These are phyloP conservation scores for Danionella dracula DNA, from an alignment of 2,797 vertebrate genomes.

Conservation along the genomic window DNA sequence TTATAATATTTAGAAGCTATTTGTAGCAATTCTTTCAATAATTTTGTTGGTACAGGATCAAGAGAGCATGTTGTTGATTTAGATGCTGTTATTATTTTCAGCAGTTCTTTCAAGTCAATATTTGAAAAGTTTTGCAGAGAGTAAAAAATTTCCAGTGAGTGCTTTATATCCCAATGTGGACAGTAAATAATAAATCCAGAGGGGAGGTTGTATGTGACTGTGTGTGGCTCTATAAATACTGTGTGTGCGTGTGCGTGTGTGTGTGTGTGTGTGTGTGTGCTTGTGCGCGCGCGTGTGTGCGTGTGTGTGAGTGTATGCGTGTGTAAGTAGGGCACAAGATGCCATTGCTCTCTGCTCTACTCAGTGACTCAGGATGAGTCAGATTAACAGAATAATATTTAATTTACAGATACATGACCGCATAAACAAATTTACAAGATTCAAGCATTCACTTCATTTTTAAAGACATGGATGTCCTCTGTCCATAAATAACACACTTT, in stretches of 20 bases:
- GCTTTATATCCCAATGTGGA: background rate
- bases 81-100: no score
- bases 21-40: no score
- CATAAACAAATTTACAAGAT: conserved; percentile 52
- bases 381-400: conserved; percentile 53
- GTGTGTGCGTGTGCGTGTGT: no score
- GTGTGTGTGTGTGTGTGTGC: no score
- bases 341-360: conserved; percentile 29
- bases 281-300: no score
- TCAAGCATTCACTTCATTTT: conserved; percentile 46
- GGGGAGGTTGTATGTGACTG: background rate
- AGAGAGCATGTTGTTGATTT: no score
- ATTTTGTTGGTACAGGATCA: no score
- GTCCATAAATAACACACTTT: background rate
- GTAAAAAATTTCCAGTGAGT: no score
- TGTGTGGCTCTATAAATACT: background rate
- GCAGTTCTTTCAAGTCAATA: no score
- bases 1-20: no score
- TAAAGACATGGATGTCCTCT: conserved; percentile 4
- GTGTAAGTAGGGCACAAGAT: background rate
- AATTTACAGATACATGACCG: conserved; percentile 51
- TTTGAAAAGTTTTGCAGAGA: no score
- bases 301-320: no score
- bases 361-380: conserved; percentile 25
- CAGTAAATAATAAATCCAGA: background rate